Evolutionary conservation across 2,888 invertebrate species (phyloP), one percentile per base, ranked within the genome.

Genomic region (Schrankia costaestrigalis): DNA sequence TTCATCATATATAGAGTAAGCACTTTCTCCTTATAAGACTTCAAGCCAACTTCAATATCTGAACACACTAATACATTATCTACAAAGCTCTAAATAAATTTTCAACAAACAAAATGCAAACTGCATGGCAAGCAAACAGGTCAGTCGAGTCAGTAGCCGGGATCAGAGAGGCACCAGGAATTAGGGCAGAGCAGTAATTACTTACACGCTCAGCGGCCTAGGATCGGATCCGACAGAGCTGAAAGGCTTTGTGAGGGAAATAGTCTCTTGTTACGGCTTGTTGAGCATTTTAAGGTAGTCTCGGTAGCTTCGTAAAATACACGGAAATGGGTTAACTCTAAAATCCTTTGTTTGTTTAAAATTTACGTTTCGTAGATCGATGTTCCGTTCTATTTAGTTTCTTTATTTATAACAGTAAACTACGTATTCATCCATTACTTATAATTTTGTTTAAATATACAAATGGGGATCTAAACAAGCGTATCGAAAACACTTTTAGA

Each of bases 171-270:
- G 56, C 55, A 61, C 56, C 60, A 63, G 71, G 71, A 80, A 80
- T 75, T 78, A 62, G 81, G 77, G 71, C 79, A 73, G 65, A 69
- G 68, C 65, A 64, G 72, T 74, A 78, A 79, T 80, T 78, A 79
- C 74, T 77, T 71, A 72, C 71, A 75, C 69, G 66, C 65, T 62
- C 63, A 46, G 45, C 53, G 57, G 51, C 42, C 50, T 53, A 55
- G 62, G 71, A 70, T 57, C 60, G 55, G 56, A 63, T 51, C 63
- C 71, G 70, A 45, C 48, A 56, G 70, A 64, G 66, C 70, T 74
- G 71, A 79, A 78, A 72, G 64, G 71, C 74, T 78, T 75, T 78
- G 74, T 77, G 65, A 46, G 64, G 69, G 56, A 70, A 75, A 70
- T 62, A 59, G 56, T 56, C 59, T 61, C 46, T 54, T 59, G 67